Conservation (phyloP, 2,888 invertebrate species). For the Chymomyza fuscimana region DNA sequence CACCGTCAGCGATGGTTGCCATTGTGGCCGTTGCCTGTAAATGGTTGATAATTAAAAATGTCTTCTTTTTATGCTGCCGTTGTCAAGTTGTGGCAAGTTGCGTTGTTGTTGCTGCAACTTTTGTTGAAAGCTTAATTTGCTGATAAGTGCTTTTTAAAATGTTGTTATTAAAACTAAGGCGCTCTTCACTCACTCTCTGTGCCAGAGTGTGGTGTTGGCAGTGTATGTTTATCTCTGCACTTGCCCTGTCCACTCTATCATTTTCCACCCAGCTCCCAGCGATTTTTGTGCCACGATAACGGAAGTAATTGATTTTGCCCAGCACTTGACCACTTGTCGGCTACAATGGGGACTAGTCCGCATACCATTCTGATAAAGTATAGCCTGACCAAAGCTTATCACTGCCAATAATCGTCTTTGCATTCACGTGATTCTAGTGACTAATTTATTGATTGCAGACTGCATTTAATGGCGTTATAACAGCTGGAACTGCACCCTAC, state of each 20-base stretch:
- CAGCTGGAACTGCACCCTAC: too few species aligned
- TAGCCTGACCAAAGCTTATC: neutral
- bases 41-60: slow-evolving; percentile 74
- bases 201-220: neutral
- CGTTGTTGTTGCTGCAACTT: slow-evolving; percentile 21
- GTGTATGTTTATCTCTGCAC: neutral
- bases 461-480: neutral
- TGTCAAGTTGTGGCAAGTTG: slow-evolving; percentile 7
- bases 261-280: slow-evolving; percentile 12
- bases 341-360: neutral
- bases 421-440: slow-evolving; percentile 31
- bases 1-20: slow-evolving; percentile 66
- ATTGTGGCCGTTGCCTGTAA: slow-evolving; percentile 55
- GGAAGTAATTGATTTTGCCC: slow-evolving; percentile 58
- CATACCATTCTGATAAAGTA: neutral
- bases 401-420: neutral
- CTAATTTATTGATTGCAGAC: neutral
- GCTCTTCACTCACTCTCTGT: slow-evolving; percentile 4
- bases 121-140: slow-evolving; percentile 70
- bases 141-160: slow-evolving; percentile 70
- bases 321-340: slow-evolving; percentile 30
- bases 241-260: slow-evolving; percentile 31
- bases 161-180: slow-evolving; percentile 58
- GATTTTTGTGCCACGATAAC: slow-evolving; percentile 49
- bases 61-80: slow-evolving; percentile 47